phyloP scores from a whole-genome alignment of 2,113 vertebrate genomes.

The Cephalophus harveyi region DNA sequence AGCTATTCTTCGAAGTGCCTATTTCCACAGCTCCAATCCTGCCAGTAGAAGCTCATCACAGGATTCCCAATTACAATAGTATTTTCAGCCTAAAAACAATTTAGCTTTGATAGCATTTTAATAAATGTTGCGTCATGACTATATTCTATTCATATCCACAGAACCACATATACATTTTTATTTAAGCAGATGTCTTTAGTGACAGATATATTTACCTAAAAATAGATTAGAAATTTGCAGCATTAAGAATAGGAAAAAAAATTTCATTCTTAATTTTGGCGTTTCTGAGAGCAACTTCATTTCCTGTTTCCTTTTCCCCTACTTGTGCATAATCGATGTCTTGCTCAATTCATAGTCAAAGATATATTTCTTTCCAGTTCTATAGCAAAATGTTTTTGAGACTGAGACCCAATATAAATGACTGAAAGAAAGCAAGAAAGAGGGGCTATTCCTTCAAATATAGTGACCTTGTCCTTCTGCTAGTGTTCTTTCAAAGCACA shows the following conservation, averaged over 20 bases:
- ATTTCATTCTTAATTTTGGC: background rate
- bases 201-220: background rate
- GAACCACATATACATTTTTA: background rate
- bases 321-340: background rate
- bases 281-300: background rate
- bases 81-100: background rate
- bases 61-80: background rate
- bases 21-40: background rate
- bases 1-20: background rate
- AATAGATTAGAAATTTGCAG: background rate
- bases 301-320: background rate
- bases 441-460: background rate
- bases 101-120: background rate
- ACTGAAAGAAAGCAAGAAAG: background rate
- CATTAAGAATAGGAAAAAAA: background rate
- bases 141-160: background rate
- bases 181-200: background rate
- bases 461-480: background rate
- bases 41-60: background rate
- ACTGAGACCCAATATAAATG: background rate
- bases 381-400: background rate
- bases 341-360: constrained; percentile 11
- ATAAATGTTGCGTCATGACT: background rate
- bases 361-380: background rate
- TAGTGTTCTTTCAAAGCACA: background rate